Base-by-base conservation (phyloP, 2,888 invertebrate genomes). In the Matsumyia berberina region DNA sequence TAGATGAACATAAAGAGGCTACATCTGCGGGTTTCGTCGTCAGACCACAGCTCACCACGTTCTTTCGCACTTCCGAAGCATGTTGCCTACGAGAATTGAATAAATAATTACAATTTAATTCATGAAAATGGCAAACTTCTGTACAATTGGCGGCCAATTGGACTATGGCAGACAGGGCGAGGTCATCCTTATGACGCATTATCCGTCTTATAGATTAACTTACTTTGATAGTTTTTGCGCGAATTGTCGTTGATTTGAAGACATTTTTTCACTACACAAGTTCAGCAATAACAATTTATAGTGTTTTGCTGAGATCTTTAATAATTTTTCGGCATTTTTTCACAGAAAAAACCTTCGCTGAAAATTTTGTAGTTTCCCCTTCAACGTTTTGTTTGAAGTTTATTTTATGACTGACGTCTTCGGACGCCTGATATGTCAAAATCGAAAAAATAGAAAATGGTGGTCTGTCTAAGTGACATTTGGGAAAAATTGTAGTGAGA, bases 1-100 rank as follows among this genome's bases (percentile, higher is more conserved):
- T 95, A 74, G 95, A 95, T 82, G 95, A 95, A 91, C 95, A 95
- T 89, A 94, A 94, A 72, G 95, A 95, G 46, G 94, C 93, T 88
- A 94, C 93, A 88, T 94, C 94, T 5, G 88, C 76, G 89, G 94
- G 93, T 92, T 95, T 95, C 85, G 94, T 93, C 91, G 90, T 89
- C 88, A 91, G 90, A 88, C 92, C 90, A 76, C 92, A 92, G 86
- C 90, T 92, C 1, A 95, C 94, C 53, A 96, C 94, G 90, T 95
- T 95, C 89, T 95, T 94, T 58, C 96, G 93, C 2, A 96, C 95
- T 89, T 96, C 96, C 44, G 96, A 94, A 49, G 96, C 95, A 92
- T 95, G 94, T 90, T 95, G 95, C 88, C 95, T 95, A 88, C 85
- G 85, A 58, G 74, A 76, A 66, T 70, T 70, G 85, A 85, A 85